Evolutionary conservation across 1,140 invertebrate genomes (phyloP), one percentile per base, ranked within the genome.

Genomic region (Maconellicoccus hirsutus): DNA sequence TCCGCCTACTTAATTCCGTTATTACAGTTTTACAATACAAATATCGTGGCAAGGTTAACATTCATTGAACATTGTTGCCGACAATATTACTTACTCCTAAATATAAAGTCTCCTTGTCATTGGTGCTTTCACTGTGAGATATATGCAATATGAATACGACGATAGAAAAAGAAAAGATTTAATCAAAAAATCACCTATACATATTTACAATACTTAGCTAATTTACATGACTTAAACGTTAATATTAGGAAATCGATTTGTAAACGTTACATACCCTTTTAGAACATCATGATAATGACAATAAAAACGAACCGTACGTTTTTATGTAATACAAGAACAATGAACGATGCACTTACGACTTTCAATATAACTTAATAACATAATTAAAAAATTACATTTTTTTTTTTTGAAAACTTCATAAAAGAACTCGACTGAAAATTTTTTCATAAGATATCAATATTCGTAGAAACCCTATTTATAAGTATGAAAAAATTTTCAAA

Each of bases 1-100:
- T 66, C 61, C 61, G 61, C 61, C 61, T 66, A 66, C 61, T 66
- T 19, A 23, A 52, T 52, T 52, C 42, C 42, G 42, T 52, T 52
- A 52, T 52, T 14, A 14, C 12, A 52, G n/a, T 19, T 52, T 19
- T 52, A 52, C 42, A 52, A 52, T 52, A 52, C 42, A 52, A 52
- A 52, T 52, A 52, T 16, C 29, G 29, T 12, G 4, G 16, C 42
- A 52, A 52, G 42, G 42, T 52, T 52, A 52, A 33, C 42, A 19
- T 52, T 16, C 42, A 52, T 16, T 16, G 10, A 14, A 16, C 42
- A 52, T 52, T 52, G 42, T 19, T 16, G n/a, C n/a, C n/a, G n/a
- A 8, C 12, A 16, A 3, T 16, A 16, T 16, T 16, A 16, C n/a
- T 3, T 16, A 16, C n/a, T 3, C 6, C n/a, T 16, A 52, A 52